Percentiles rank a stretch among this genome's conserved stretches.
Conservation (phyloP, 2,888 invertebrate genomes). For the Pachycephus smyrnensis region DNA sequence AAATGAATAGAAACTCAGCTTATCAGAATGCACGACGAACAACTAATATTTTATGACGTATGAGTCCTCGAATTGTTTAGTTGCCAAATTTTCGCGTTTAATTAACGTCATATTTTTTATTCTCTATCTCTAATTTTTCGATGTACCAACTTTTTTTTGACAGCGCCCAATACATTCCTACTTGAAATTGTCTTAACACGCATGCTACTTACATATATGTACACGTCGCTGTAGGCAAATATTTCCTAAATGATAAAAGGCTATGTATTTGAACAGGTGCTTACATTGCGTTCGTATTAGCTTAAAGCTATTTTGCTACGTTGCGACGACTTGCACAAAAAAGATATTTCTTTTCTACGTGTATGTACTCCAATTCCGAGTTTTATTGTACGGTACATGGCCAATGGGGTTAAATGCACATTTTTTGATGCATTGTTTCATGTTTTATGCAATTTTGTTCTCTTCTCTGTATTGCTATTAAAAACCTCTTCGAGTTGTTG, state of each 20-base stretch:
- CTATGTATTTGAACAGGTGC: neutral
- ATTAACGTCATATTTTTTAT: neutral
- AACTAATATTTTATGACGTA: neutral
- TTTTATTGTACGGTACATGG: neutral
- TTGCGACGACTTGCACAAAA: neutral
- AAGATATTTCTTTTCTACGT: neutral
- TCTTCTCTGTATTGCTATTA: neutral
- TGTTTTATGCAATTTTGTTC: neutral
- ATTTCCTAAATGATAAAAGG: neutral
- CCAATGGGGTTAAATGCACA: neutral
- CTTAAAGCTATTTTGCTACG: neutral
- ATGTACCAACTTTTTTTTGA: neutral
- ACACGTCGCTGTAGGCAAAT: neutral
- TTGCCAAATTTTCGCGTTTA: neutral
- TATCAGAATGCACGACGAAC: no score
- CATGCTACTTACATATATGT: neutral
- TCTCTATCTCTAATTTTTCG: neutral
- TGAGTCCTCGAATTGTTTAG: neutral
- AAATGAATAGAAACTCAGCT: neutral
- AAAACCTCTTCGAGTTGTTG: neutral
- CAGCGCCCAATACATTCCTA: neutral
- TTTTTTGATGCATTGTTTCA: neutral
- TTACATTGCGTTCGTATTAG: neutral
- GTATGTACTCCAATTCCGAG: neutral
- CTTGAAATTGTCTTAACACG: neutral